These are phyloP conservation scores for Spodoptera exigua DNA, from an alignment of 2,888 invertebrate species.

Conservation along the genomic window DNA sequence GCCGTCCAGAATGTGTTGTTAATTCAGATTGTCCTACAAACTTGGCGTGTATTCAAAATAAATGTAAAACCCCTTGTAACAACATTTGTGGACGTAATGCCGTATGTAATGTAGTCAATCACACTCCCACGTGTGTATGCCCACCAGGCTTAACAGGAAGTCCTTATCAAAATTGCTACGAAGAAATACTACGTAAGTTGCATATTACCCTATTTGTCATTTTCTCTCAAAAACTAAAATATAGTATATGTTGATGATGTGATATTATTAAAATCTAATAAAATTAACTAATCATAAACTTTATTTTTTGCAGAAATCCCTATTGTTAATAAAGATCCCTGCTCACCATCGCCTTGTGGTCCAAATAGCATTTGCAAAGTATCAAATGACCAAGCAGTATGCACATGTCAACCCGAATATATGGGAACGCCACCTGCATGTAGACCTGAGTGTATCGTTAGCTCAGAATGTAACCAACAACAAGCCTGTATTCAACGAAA, in stretches of 20 bases:
- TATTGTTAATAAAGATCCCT: slow-evolving; percentile 88
- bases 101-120: slow-evolving; percentile 92
- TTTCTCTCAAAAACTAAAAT: too few species aligned
- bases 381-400: slow-evolving; percentile 91
- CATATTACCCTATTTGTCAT: not conserved
- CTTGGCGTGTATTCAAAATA: slow-evolving; percentile 92
- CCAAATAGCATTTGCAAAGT: slow-evolving; percentile 93
- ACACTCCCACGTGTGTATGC: slow-evolving; percentile 92
- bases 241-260: too few species aligned
- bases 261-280: not conserved
- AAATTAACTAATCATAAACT: not conserved
- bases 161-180: slow-evolving; percentile 89
- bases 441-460: slow-evolving; percentile 91
- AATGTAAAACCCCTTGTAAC: slow-evolving; percentile 93
- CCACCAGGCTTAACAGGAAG: slow-evolving; percentile 90
- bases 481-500: slow-evolving; percentile 91
- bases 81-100: slow-evolving; percentile 93
- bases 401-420: slow-evolving; percentile 92
- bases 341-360: slow-evolving; percentile 94
- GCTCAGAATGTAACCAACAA: slow-evolving; percentile 91
- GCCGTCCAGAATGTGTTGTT: slow-evolving; percentile 93
- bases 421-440: slow-evolving; percentile 91
- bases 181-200: slow-evolving; percentile 74
- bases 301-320: slow-evolving; percentile 71
- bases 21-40: slow-evolving; percentile 93